Evolutionary conservation across 2,113 vertebrate species (phyloP).

Genomic region (Nerophis ophidion): DNA sequence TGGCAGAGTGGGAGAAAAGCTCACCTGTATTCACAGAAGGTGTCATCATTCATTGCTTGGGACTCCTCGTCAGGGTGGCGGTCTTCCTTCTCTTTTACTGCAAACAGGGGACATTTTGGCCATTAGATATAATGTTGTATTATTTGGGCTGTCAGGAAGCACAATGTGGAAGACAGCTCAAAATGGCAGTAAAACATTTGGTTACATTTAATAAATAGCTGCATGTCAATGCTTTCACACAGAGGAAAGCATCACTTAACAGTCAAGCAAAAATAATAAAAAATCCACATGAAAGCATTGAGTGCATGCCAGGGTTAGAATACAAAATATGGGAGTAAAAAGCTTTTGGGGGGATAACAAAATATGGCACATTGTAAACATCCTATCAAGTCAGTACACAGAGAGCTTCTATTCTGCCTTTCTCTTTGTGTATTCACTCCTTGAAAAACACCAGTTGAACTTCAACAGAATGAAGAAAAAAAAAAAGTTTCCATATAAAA

Average conservation of each 20-base stretch:
- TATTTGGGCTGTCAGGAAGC: neutral
- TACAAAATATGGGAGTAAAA: conserved; percentile 11
- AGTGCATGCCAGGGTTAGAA: conserved; percentile 2
- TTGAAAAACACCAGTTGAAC: conserved; percentile 25
- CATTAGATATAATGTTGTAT: conserved; percentile 1
- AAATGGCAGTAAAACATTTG: conserved; percentile 2
- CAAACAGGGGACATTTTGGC: conserved; percentile 29
- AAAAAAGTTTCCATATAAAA: conserved; percentile 44
- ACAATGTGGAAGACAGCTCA: conserved; percentile 10
- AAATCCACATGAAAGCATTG: conserved; percentile 8
- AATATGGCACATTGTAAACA: conserved; percentile 18
- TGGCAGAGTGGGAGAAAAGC: neutral
- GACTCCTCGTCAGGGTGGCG: conserved; percentile 80
- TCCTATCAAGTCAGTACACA: conserved; percentile 17
- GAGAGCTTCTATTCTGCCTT: conserved; percentile 23
- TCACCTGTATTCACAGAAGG: conserved; percentile 92
- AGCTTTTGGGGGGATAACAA: conserved; percentile 20
- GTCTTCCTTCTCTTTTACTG: conserved; percentile 94
- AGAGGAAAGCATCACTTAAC: neutral
- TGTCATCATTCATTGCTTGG: conserved; percentile 82
- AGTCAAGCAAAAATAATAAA: conserved; percentile 1
- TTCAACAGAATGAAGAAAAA: conserved; percentile 41
- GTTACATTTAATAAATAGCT: conserved; percentile 10
- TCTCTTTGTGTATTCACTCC: conserved; percentile 39
- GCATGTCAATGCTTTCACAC: neutral